Percentiles rank a stretch among this genome's conserved stretches.
These are phyloP conservation scores for Belgica antarctica DNA, from an alignment of 2,888 invertebrate species.

Conservation along the genomic window DNA sequence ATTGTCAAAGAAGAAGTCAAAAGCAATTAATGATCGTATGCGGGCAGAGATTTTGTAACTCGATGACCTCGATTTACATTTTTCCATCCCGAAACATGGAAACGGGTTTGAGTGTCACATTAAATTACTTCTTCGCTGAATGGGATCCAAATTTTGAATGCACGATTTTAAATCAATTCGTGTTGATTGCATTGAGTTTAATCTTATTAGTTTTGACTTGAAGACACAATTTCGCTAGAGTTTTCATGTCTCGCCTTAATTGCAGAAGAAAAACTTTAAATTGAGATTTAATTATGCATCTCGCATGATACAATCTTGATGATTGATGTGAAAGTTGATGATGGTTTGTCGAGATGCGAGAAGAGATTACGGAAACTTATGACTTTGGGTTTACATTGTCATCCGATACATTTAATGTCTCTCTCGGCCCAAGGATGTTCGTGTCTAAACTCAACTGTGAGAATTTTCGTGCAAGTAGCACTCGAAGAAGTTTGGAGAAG, in stretches of 20 bases:
- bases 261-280: conserved; percentile 33
- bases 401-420: conserved; percentile 8
- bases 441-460: not conserved
- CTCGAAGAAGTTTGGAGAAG: not conserved
- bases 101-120: not conserved
- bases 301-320: conserved; percentile 36
- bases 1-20: not conserved
- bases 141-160: not conserved
- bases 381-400: not conserved
- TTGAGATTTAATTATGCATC: conserved; percentile 37
- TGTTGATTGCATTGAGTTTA: conserved; percentile 14
- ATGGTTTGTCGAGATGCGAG: conserved; percentile 9
- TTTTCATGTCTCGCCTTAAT: not conserved
- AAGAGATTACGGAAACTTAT: not conserved
- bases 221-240: not conserved
- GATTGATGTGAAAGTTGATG: conserved; percentile 31
- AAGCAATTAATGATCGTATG: conserved; percentile 5
- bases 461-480: not conserved
- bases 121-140: not conserved
- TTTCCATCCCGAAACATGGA: too few relatives aligned
- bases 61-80: conserved; percentile 7
- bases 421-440: not conserved
- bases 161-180: not conserved
- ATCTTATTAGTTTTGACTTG: conserved; percentile 3
- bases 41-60: too few relatives aligned